Base-by-base conservation (phyloP, 2,797 vertebrate species). In the Lycodopsis pacificus region DNA sequence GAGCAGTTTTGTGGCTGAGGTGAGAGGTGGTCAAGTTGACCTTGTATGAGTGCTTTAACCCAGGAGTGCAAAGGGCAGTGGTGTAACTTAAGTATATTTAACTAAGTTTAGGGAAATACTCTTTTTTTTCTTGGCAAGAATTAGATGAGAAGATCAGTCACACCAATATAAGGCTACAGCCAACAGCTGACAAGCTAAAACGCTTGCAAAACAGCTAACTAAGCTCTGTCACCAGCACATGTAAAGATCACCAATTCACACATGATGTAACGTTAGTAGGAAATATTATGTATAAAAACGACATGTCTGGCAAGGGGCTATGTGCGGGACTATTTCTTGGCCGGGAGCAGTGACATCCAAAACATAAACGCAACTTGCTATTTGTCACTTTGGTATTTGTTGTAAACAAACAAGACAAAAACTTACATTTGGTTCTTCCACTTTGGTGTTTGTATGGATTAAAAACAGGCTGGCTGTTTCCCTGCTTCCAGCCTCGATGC, bases 11-110 rank as follows among this genome's bases (percentile, higher is more conserved):
- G 73, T 74, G 53, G 79, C 56, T 22, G 76, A 88, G 83, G 80
- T 91, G 86, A 90, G 84, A 90, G 69, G 44, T 57, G 74, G n/a
- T 58, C 65, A 19, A 32, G 82, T 64, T 72, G 75, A 86, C 74
- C 71, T 36, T 30, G 65, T 59, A 48, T n/a, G 27, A 61, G 63
- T 5, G 9, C 1, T 38, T 22, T n/a, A 13, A 68, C 17, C 34
- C 12, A 25, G 66, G 5, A 38, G 34, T 17, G 11, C 38, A 64
- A 53, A 49, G 11, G 30, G 12, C 4, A 59, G 46, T 2, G n/a
- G 20, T 40, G 36, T 27, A 15, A 58, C 63, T 38, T 7, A 54
- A 44, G 2, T 19, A 1, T 4, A 17, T 73, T 69, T 30, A 38
- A 10, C 32, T 5, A 73, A 20, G 65, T 46, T 40, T 9, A 5